Conservation (phyloP, 2,113 vertebrate genomes). For the Anser cygnoides region DNA sequence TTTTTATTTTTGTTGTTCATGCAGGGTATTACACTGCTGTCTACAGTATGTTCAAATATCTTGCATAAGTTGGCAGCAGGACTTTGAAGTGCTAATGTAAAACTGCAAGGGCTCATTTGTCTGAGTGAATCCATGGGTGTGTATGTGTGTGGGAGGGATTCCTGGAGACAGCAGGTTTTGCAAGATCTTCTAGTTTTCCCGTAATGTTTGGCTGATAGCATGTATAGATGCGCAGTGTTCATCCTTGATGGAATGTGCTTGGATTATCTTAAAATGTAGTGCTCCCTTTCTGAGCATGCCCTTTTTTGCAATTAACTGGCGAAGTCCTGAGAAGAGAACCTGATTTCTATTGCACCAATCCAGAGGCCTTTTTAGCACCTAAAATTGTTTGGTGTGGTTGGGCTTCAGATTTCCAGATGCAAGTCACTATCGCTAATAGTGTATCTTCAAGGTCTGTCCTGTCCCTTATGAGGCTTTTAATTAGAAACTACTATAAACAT, state of each 20-base stretch:
- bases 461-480: not conserved
- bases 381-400: not conserved
- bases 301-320: not conserved
- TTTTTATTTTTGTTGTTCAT: not conserved
- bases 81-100: constrained; percentile 69
- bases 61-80: constrained; percentile 32
- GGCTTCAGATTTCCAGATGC: not conserved
- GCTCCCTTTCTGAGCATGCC: not conserved
- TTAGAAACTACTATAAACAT: not conserved
- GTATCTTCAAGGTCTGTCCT: not conserved
- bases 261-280: not conserved
- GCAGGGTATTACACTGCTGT: not conserved
- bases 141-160: constrained; percentile 63
- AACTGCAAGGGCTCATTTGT: constrained; percentile 56
- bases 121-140: constrained; percentile 52
- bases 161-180: constrained; percentile 68
- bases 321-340: not conserved
- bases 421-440: not conserved
- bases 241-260: constrained; percentile 17
- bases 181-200: constrained; percentile 63
- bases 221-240: not conserved
- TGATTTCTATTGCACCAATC: accelerated
- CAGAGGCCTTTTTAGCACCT: not conserved
- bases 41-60: not conserved
- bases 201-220: constrained; percentile 45